Evolutionary conservation across 2,113 vertebrate species (phyloP).

Genomic region (Anguilla japonica): DNA sequence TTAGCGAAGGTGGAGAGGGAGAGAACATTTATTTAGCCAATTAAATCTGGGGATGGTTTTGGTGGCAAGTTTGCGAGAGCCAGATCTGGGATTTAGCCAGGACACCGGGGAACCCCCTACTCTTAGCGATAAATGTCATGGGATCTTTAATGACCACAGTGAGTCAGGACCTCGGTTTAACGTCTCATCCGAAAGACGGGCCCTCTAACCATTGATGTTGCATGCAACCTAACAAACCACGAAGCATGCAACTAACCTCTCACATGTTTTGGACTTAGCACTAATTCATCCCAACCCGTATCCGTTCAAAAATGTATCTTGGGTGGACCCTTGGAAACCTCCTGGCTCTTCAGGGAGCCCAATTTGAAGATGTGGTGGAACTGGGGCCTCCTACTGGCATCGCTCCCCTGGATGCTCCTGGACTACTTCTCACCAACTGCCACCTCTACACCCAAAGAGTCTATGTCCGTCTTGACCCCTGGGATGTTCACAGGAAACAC

Average conservation of each 20-base stretch:
- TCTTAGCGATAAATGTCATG: too few relatives aligned
- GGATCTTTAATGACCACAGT: too few relatives aligned
- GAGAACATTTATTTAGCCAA: too few relatives aligned
- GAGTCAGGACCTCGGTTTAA: too few relatives aligned
- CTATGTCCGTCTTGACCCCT: not conserved
- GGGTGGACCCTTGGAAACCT: not conserved
- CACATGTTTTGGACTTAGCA: not conserved
- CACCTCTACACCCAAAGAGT: constrained; percentile 2
- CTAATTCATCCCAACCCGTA: not conserved
- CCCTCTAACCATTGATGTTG: too few relatives aligned
- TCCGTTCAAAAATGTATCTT: not conserved
- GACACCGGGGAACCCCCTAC: not conserved
- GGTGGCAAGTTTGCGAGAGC: too few relatives aligned
- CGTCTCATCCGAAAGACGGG: too few relatives aligned
- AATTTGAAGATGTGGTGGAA: not conserved
- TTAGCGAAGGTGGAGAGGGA: too few relatives aligned
- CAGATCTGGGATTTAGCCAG: too few relatives aligned
- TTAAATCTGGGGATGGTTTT: too few relatives aligned
- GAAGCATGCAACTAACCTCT: too few relatives aligned
- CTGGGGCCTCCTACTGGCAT: constrained; percentile 13
- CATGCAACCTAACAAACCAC: too few relatives aligned
- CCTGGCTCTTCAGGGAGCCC: not conserved
- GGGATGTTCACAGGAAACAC: not conserved
- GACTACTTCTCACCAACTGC: not conserved
- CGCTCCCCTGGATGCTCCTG: constrained; percentile 6